Base-by-base conservation (phyloP, 2,113 vertebrate genomes). In the Grammomys surdaster region DNA sequence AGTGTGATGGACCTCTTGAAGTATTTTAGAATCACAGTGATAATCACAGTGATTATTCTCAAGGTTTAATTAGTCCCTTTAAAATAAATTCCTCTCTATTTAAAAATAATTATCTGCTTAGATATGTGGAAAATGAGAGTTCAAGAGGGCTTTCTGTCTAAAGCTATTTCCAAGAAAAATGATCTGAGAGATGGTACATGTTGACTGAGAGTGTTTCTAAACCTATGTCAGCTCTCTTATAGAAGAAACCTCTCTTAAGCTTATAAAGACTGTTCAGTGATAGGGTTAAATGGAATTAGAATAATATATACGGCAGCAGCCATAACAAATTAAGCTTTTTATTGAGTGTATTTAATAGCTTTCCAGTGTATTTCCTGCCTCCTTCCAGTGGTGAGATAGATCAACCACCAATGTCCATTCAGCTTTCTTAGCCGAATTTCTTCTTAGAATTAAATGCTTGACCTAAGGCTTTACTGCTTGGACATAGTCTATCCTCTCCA, bases 1-100 rank as follows among this genome's bases (percentile, higher is more conserved):
- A 98, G 92, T 95, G 88, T 97, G 95, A 97, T 90, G 84, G 95
- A 98, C 91, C 20, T 94, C 51, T 56, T 96, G 54, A 97, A 97
- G 84, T 95, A 97, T 95, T 98, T 98, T 95, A 60, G 93, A 97
- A 98, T 98, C 97, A 98, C 20, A 54, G 69, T 96, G 48, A 26
- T 77, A 97, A 98, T 98, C 97, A 98, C 20, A 58, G 69, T 96
- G 48, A 24, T 77, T 77, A 51, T 87, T 98, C 85, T 92, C 40
- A 95, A 97, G 77, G 26, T 94, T 89, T 98, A 95, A 81, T 89
- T 67, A 97, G 96, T 97, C 33, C 95, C 87, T 96, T 73, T 69
- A 95, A 97, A 96, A 96, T 22, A 96, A 97, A 92, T 43, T 78
- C 85, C 10, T 94, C 36, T 95, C 73, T 95, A 75, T 80, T 96